Conservation (phyloP, 2,888 invertebrate species). For the Plebejus anna region DNA sequence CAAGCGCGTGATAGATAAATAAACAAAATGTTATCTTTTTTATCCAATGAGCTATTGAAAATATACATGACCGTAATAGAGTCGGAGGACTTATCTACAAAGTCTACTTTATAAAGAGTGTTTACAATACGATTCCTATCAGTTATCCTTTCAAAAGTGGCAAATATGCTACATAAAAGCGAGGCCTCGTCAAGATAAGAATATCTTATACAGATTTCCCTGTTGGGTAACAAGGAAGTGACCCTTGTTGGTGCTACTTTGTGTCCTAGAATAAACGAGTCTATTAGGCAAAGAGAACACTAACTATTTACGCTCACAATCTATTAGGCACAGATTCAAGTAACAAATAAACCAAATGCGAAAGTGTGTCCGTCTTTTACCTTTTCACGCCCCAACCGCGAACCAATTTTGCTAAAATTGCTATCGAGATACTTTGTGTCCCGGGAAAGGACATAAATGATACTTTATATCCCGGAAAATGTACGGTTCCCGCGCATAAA, state of each 20-base stretch:
- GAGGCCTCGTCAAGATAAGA: neutral
- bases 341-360: no score
- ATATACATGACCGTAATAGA: neutral
- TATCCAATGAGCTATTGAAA: no score
- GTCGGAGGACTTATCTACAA: neutral
- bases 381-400: no score
- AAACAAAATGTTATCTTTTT: neutral
- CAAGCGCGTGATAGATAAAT: neutral
- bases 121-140: neutral
- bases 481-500: no score
- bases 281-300: neutral
- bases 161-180: neutral
- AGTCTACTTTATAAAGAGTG: neutral
- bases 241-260: neutral
- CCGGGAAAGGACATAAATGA: no score
- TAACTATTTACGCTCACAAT: neutral
- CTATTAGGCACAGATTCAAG: neutral
- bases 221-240: neutral
- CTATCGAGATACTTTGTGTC: no score
- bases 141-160: neutral
- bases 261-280: neutral
- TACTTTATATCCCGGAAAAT: no score
- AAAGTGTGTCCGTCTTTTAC: no score
- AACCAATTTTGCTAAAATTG: no score
- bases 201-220: neutral